These are phyloP conservation scores for Rhodinocichla rosea DNA, from an alignment of 2,113 vertebrate species.

Conservation along the genomic window DNA sequence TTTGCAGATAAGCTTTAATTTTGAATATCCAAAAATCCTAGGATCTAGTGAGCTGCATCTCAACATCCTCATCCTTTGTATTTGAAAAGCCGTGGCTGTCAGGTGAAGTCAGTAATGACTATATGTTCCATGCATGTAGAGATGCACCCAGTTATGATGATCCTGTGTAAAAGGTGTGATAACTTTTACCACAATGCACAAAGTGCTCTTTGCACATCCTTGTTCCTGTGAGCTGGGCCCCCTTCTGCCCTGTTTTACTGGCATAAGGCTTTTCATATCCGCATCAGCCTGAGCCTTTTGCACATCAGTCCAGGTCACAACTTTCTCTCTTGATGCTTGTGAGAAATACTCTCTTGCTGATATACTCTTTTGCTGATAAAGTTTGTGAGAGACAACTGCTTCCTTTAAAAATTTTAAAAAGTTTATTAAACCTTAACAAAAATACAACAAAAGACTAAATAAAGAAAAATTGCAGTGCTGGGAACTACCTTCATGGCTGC, in stretches of 20 bases:
- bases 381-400: not conserved
- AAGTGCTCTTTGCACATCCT: not conserved
- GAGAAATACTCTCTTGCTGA: not conserved
- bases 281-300: accelerated
- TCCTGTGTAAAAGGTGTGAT: not conserved
- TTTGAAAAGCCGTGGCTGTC: not conserved
- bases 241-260: not conserved
- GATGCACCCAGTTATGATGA: not conserved
- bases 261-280: not conserved
- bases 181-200: not conserved
- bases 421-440: not conserved
- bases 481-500: not conserved
- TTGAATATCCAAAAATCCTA: not conserved
- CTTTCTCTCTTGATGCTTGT: not conserved
- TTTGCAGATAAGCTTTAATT: not conserved
- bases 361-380: not conserved
- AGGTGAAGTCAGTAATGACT: not conserved
- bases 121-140: not conserved
- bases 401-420: not conserved
- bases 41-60: not conserved
- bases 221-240: accelerated
- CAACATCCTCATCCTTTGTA: not conserved
- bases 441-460: not conserved
- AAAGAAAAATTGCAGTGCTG: not conserved
- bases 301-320: not conserved